Evolutionary conservation across 1,140 invertebrate species (phyloP).

Genomic region (Bombus sibiricus): DNA sequence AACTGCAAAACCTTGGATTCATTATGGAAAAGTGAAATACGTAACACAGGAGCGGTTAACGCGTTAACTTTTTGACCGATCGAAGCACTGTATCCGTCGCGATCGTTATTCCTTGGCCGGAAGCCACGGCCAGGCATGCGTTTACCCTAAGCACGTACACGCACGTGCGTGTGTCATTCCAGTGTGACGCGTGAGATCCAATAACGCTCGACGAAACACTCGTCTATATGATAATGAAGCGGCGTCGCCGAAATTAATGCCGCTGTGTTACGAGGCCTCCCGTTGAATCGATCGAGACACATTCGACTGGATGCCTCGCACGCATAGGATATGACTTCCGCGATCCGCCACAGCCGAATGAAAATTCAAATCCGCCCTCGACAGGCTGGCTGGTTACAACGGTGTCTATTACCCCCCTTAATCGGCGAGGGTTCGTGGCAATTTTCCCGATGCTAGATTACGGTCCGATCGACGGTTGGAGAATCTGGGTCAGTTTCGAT

Average conservation of each 20-base stretch:
- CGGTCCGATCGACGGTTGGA: background rate
- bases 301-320: constrained; percentile 55
- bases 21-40: no score
- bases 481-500: constrained; percentile 14
- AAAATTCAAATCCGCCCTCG: constrained; percentile 45
- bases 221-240: constrained; percentile 78
- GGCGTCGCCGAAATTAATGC: constrained; percentile 74
- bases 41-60: background rate
- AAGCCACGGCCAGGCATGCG: constrained; percentile 64
- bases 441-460: constrained; percentile 31
- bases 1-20: no score
- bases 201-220: constrained; percentile 76
- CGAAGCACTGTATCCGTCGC: constrained; percentile 3
- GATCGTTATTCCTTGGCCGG: constrained; percentile 68
- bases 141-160: constrained; percentile 72
- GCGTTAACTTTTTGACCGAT: constrained; percentile 36
- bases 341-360: constrained; percentile 43
- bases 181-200: constrained; percentile 68
- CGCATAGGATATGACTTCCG: constrained; percentile 54
- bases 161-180: constrained; percentile 71
- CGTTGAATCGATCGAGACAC: constrained; percentile 67
- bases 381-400: background rate
- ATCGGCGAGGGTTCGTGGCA: constrained; percentile 20
- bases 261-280: constrained; percentile 62
- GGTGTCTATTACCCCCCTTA: constrained; percentile 19